Percentiles rank a stretch among this genome's conserved stretches.
Evolutionary conservation across 2,113 vertebrate genomes (phyloP).

Genomic region (Pygoscelis antarcticus): DNA sequence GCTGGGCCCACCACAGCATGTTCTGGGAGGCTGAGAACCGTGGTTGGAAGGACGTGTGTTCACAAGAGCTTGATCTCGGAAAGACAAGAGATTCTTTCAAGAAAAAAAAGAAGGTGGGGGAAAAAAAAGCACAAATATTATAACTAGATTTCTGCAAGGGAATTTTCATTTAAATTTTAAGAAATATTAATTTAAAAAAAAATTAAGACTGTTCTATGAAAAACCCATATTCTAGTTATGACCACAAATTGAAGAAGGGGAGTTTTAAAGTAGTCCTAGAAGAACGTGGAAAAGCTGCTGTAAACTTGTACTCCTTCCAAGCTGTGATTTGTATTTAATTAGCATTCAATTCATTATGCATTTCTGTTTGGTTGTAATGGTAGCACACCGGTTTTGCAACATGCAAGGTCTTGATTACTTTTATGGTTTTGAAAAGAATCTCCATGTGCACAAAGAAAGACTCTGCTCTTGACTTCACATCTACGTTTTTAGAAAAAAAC

Average conservation of each 20-base stretch:
- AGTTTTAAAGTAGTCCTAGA: background rate
- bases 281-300: background rate
- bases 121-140: background rate
- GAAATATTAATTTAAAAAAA: background rate
- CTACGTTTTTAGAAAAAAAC: background rate
- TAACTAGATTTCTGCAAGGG: background rate
- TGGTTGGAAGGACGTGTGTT: background rate
- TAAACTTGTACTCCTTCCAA: conserved; percentile 23
- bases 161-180: background rate
- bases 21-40: background rate
- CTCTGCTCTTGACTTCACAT: background rate
- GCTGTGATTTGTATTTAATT: conserved; percentile 63
- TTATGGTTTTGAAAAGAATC: background rate
- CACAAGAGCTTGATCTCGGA: background rate
- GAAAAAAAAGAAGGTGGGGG: background rate
- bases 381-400: conserved; percentile 35
- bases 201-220: background rate
- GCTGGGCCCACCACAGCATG: background rate
- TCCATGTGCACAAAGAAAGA: background rate
- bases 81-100: background rate
- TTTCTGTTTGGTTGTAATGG: conserved; percentile 40
- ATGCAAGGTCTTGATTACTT: background rate
- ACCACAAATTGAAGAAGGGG: background rate
- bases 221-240: background rate
- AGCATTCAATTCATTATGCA: conserved; percentile 35